Evolutionary conservation across 2,797 vertebrate species (phyloP).

Genomic region (Oryzias dopingdopingensis): DNA sequence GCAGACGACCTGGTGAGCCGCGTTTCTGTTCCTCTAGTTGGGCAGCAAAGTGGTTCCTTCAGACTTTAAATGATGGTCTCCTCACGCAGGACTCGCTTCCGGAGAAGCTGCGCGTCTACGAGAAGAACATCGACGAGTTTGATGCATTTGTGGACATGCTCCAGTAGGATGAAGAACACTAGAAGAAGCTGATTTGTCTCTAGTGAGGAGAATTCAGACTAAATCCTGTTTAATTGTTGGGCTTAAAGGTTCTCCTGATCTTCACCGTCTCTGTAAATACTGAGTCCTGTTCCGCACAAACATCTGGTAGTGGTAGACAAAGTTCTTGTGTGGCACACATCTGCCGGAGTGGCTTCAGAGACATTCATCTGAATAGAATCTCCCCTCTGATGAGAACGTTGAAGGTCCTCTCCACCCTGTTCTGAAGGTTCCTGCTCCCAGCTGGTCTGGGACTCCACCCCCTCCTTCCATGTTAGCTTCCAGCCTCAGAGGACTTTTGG

Average conservation of each 20-base stretch:
- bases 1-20: slow-evolving; percentile 93
- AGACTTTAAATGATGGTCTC: background rate
- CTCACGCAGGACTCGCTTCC: slow-evolving; percentile 89
- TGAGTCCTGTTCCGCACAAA: slow-evolving; percentile 2
- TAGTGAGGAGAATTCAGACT: slow-evolving; percentile 32
- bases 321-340: slow-evolving; percentile 26
- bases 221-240: slow-evolving; percentile 39
- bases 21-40: background rate
- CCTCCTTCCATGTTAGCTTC: background rate
- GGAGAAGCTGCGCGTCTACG: slow-evolving; percentile 94
- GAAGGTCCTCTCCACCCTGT: too few relatives aligned
- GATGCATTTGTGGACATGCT: slow-evolving; percentile 98
- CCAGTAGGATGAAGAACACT: slow-evolving; percentile 75
- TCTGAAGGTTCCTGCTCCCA: slow-evolving; percentile 34
- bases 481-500: too few relatives aligned
- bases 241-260: slow-evolving; percentile 5
- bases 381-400: too few relatives aligned
- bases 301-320: slow-evolving; percentile 14
- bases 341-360: background rate
- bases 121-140: slow-evolving; percentile 97
- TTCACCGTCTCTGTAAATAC: slow-evolving; percentile 45
- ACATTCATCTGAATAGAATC: too few relatives aligned
- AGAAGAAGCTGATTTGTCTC: slow-evolving; percentile 16
- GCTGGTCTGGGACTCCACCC: slow-evolving; percentile 34
- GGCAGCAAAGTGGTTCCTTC: background rate